Conservation (phyloP, 1,140 invertebrate genomes). For the Drosophila nebulosa region DNA sequence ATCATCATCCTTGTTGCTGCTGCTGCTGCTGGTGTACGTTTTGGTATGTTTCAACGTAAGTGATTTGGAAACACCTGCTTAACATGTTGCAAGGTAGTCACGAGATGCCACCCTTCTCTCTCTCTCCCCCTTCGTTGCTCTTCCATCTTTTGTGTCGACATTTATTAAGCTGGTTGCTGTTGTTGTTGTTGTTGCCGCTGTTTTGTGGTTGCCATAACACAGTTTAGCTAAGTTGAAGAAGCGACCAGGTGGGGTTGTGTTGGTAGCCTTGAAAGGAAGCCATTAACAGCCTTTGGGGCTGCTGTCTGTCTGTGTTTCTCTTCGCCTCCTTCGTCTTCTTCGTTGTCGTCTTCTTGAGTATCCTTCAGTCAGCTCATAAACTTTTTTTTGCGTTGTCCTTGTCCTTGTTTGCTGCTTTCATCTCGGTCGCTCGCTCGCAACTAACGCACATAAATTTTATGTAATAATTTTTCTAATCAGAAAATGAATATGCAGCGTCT, state of each 20-base stretch:
- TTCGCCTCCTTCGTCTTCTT: conserved; percentile 1
- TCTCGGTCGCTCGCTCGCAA: conserved; percentile 23
- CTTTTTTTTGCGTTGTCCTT: conserved; percentile 35
- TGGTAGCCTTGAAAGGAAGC: conserved; percentile 59
- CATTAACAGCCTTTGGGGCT: conserved; percentile 62
- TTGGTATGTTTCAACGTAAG: conserved; percentile 64
- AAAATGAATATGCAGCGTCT: conserved; percentile 52
- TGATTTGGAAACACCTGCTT: conserved; percentile 77
- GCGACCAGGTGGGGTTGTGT: conserved; percentile 25
- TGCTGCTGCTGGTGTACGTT: conserved; percentile 19
- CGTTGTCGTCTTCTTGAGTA: not conserved
- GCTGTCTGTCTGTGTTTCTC: conserved; percentile 44
- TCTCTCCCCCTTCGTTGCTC: not conserved
- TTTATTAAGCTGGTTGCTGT: conserved; percentile 69
- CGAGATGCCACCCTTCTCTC: conserved; percentile 7
- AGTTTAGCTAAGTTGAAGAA: conserved; percentile 38
- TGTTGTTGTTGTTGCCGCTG: conserved; percentile 41
- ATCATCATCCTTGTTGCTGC: conserved; percentile 24
- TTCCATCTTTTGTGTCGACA: conserved; percentile 63
- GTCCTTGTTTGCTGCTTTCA: not conserved
- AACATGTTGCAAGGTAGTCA: conserved; percentile 66
- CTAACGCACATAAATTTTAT: conserved; percentile 70
- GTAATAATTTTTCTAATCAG: conserved; percentile 78
- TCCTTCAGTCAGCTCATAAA: conserved; percentile 25
- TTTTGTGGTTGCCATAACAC: conserved; percentile 69